phyloP scores from a whole-genome alignment of 53 echinoderm and acorn worm species.

The Apostichopus leukothele region DNA sequence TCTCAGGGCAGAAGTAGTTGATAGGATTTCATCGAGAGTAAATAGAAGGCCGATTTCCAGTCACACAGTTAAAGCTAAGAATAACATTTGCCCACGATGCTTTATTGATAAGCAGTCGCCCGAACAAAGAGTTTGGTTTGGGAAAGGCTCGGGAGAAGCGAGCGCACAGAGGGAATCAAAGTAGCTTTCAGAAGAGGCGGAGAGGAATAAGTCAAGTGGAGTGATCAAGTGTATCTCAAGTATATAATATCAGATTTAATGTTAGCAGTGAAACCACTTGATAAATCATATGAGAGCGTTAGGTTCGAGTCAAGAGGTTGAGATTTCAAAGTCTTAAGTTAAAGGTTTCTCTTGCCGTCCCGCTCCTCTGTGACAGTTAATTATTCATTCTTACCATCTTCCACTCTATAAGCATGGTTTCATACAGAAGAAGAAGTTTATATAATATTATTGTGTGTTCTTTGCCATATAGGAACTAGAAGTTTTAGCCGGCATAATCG shows the following conservation, averaged over 20 bases:
- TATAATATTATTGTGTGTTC: neutral
- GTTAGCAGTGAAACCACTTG: conserved; percentile 15
- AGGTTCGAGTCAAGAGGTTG: conserved; percentile 29
- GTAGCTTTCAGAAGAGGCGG: conserved; percentile 28
- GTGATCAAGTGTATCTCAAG: conserved; percentile 11
- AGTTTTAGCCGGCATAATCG: too few relatives aligned
- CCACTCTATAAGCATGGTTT: neutral
- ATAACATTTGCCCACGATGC: conserved; percentile 46
- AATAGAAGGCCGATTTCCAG: conserved; percentile 22
- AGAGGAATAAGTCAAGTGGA: conserved; percentile 40
- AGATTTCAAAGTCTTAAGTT: conserved; percentile 10
- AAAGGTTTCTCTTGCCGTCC: neutral
- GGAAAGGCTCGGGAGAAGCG: neutral
- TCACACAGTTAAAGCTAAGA: conserved; percentile 40
- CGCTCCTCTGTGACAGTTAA: conserved; percentile 3
- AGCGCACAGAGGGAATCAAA: conserved; percentile 17
- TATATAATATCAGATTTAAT: conserved; percentile 43
- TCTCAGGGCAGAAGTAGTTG: conserved; percentile 42
- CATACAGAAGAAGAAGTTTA: neutral
- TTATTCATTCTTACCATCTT: conserved; percentile 10
- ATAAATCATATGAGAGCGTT: conserved; percentile 29
- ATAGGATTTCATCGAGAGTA: conserved; percentile 35
- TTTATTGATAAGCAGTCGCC: conserved; percentile 21
- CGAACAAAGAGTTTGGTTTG: conserved; percentile 19
- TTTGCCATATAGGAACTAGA: too few relatives aligned